phyloP scores from a whole-genome alignment of 1,140 invertebrate species.

The Papilio polyxenes region DNA sequence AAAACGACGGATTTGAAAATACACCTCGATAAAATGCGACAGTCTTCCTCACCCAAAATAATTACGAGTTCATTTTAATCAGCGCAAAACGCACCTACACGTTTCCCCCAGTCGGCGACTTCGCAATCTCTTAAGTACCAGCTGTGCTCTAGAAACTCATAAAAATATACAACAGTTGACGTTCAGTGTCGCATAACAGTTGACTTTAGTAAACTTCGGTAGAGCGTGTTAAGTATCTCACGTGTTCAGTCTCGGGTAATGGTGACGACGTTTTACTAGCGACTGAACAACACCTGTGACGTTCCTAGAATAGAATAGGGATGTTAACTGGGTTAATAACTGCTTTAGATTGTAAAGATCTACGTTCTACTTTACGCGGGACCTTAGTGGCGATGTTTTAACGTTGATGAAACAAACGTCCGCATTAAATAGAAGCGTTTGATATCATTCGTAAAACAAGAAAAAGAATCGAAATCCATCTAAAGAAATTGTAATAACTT shows the following conservation, averaged over 20 bases:
- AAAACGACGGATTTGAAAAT: conserved; percentile 1
- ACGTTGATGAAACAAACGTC: not conserved
- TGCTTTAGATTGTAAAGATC: conserved; percentile 37
- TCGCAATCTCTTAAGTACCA: conserved; percentile 65
- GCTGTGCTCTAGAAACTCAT: conserved; percentile 59
- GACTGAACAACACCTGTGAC: conserved; percentile 63
- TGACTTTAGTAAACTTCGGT: conserved; percentile 63
- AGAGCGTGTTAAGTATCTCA: conserved; percentile 69
- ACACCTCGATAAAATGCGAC: not conserved
- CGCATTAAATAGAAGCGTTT: not conserved
- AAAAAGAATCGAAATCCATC: conserved; percentile 3
- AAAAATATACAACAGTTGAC: conserved; percentile 69
- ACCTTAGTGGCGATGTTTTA: not conserved
- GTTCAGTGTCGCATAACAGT: conserved; percentile 63
- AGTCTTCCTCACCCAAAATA: conserved; percentile 20
- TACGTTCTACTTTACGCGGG: not conserved
- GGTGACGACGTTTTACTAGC: conserved; percentile 57
- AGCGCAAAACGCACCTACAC: conserved; percentile 34
- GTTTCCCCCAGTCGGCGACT: conserved; percentile 43
- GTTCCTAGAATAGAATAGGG: conserved; percentile 47
- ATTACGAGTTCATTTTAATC: conserved; percentile 37
- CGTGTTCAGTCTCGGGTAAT: conserved; percentile 61
- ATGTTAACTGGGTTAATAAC: conserved; percentile 65
- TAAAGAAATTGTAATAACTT: not conserved
- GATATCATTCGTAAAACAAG: not conserved